A percentile compares a stretch with the other conserved stretches of the same genome.
Evolutionary conservation across 2,797 vertebrate species (phyloP).

Genomic region (Fistularia commersonii): DNA sequence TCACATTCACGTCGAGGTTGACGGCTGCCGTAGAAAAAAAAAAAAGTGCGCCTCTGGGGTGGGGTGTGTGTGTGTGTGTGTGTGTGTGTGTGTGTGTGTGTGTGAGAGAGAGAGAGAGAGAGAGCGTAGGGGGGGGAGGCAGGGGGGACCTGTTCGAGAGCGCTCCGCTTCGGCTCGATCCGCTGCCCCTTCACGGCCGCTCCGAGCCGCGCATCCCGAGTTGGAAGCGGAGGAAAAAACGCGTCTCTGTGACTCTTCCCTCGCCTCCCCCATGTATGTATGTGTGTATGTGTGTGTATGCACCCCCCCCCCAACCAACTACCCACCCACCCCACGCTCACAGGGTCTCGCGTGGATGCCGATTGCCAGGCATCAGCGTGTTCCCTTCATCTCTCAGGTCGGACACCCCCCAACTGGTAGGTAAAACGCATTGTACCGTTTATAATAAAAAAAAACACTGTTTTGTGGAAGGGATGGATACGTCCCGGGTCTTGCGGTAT

Average conservation of each 20-base stretch:
- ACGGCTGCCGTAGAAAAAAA: conserved; percentile 58
- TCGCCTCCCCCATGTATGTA: conserved; percentile 65
- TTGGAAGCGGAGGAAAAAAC: conserved; percentile 40
- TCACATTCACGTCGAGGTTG: conserved; percentile 71
- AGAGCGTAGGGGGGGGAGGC: too few species aligned
- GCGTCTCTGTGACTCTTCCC: conserved; percentile 69
- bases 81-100: not conserved
- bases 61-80: not conserved
- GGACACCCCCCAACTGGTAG: conserved; percentile 92
- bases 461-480: conserved; percentile 88
- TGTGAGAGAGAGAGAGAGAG: too few species aligned
- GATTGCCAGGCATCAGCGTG: conserved; percentile 86
- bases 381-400: conserved; percentile 79
- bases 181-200: conserved; percentile 31
- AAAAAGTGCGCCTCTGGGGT: not conserved
- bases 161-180: too few species aligned
- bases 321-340: too few species aligned
- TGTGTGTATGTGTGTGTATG: too few species aligned
- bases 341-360: too few species aligned
- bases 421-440: conserved; percentile 95
- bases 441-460: conserved; percentile 82
- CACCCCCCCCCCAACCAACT: too few species aligned
- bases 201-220: conserved; percentile 71
- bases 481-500: conserved; percentile 85
- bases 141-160: too few species aligned